Evolutionary conservation across 2,113 vertebrate species (phyloP), one percentile per base, ranked within the genome.

Genomic region (Urocynchramus pylzowi): DNA sequence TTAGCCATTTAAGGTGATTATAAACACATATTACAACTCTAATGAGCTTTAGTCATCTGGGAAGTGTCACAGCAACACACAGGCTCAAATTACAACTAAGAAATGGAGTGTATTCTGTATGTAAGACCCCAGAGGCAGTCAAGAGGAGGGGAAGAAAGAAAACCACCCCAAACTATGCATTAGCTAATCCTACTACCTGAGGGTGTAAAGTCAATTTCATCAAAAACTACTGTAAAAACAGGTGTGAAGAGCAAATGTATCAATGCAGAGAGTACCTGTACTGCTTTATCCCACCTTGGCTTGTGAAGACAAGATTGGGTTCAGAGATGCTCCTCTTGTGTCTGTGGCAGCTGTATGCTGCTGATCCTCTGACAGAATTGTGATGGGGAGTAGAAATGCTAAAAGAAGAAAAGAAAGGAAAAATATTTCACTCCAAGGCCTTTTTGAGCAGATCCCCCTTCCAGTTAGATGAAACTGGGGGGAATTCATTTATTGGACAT

Each of bases 351-450:
- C 13, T 84, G 8, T 27, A 2, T 47, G 52, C 27, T 75, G 4
- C 18, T 63, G 26, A 5, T 78, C 18, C 11, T 74, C 60, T 63
- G 33, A 19, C 0, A 64, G 26, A 28, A 7, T 11, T 57, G 18
- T 3, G 7, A 54, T 63, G 16, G 12, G 2, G 4, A 35, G 1
- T 12, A 59, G 21, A 35, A 20, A 61, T 1, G 3, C 18, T 42
- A 64, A 71, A 92, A 84, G 31, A 81, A 27, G 8, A 69, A 57
- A 86, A 69, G 8, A 57, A 68, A 54, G 15, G 4, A 80, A 75
- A 79, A 80, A 5, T 33, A 12, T 53, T 73, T 49, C 23, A 28
- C 22, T 78, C 21, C 4, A 3, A 78, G 39, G 12, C 26, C 49
- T 65, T 24, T 67, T 68, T 71, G 41, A 91, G n/a, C 16, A 52